Evolutionary conservation across 2,113 vertebrate genomes (phyloP).

Genomic region (Cercocebus atys): DNA sequence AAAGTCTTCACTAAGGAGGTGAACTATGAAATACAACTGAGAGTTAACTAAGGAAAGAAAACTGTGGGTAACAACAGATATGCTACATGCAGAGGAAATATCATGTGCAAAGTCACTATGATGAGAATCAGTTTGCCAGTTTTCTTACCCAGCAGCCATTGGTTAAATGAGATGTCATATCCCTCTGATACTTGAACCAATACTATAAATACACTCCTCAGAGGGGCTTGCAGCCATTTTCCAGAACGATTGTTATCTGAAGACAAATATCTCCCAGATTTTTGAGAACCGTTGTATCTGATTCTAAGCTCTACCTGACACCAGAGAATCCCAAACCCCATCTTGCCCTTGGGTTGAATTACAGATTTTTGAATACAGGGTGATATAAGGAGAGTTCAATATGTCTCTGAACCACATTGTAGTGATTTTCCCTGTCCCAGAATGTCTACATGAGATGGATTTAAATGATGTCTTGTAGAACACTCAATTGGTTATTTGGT

Average conservation of each 20-base stretch:
- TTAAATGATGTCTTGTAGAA: neutral
- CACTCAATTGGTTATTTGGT: neutral
- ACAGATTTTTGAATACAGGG: neutral
- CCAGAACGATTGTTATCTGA: neutral
- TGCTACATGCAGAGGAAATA: neutral
- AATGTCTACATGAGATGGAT: neutral
- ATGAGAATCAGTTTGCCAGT: neutral
- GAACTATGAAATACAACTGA: neutral
- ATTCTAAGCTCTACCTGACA: neutral
- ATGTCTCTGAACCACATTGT: neutral
- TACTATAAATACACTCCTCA: neutral
- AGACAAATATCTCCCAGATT: neutral
- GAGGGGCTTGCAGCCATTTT: neutral
- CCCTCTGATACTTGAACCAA: neutral
- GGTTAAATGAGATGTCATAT: neutral
- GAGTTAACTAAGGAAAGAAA: neutral
- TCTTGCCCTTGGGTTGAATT: too few species aligned
- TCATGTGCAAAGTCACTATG: neutral
- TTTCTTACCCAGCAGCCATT: neutral
- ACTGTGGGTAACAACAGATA: neutral
- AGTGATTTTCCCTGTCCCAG: neutral
- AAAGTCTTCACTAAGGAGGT: neutral
- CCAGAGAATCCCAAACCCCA: neutral
- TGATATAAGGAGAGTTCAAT: neutral
- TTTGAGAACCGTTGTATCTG: neutral